A percentile compares a stretch with the other conserved stretches of the same genome.
These are phyloP conservation scores for Chromobotia macracanthus DNA, from an alignment of 2,797 vertebrate genomes.

Conservation along the genomic window DNA sequence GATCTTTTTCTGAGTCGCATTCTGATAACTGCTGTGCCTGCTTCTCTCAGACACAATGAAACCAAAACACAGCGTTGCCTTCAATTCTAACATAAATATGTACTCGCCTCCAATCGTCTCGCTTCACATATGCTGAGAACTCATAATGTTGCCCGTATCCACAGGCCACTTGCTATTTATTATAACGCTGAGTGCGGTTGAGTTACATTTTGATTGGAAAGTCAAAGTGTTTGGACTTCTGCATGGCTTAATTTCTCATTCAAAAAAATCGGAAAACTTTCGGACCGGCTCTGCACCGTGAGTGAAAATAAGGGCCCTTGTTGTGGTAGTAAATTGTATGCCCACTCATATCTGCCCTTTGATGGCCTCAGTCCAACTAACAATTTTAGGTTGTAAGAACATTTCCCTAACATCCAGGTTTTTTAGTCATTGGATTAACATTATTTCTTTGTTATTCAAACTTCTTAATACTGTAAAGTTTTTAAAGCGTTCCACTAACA, in stretches of 20 bases:
- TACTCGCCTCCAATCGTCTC: constrained; percentile 57
- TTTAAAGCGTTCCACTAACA: too few relatives aligned
- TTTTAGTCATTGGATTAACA: too few relatives aligned
- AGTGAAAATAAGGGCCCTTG: constrained; percentile 45
- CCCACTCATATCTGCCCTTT: constrained; percentile 56
- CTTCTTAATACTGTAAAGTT: too few relatives aligned
- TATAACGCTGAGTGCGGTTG: constrained; percentile 62
- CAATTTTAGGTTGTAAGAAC: too few relatives aligned
- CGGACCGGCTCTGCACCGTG: constrained; percentile 27
- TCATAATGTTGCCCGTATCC: constrained; percentile 50
- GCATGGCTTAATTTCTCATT: constrained; percentile 49
- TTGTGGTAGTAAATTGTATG: constrained; percentile 43
- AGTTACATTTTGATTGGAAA: constrained; percentile 64
- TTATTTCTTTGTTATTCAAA: too few relatives aligned
- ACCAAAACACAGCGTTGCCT: constrained; percentile 62
- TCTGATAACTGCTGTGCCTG: constrained; percentile 52
- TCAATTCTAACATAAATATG: constrained; percentile 62
- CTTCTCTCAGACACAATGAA: constrained; percentile 61
- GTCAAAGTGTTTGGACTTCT: constrained; percentile 60
- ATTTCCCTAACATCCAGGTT: too few relatives aligned
- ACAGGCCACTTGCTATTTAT: constrained; percentile 56
- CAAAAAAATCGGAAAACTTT: constrained; percentile 53
- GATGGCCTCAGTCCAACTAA: constrained; percentile 13
- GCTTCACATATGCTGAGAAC: constrained; percentile 44
- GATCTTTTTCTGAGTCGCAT: constrained; percentile 41